Conservation (phyloP, 2,113 vertebrate species). For the Erythrocercus mccallii region DNA sequence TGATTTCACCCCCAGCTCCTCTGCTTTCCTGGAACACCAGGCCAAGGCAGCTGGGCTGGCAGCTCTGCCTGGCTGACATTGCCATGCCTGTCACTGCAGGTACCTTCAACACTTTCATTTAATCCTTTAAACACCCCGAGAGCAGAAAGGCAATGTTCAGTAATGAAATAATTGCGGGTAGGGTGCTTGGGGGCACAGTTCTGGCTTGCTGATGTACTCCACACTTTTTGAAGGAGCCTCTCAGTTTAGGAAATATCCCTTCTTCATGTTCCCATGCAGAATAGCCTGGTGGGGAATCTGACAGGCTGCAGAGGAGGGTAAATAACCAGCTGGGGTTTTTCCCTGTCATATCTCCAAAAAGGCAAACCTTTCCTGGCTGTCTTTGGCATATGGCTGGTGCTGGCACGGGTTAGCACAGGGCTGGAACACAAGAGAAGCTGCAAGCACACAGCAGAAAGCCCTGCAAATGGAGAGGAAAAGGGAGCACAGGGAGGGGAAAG, state of each 20-base stretch:
- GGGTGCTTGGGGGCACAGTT: neutral
- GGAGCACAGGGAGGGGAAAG: neutral
- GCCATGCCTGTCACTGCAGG: slow-evolving; percentile 5
- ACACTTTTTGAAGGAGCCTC: neutral
- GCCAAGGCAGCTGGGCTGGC: slow-evolving; percentile 5
- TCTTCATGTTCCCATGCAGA: fast-evolving
- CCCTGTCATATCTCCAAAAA: neutral
- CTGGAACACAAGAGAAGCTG: neutral
- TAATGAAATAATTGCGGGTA: neutral
- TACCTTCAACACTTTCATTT: neutral
- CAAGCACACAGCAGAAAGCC: neutral
- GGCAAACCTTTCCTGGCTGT: neutral
- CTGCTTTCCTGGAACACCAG: neutral
- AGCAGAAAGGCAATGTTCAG: neutral
- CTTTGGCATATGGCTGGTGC: neutral
- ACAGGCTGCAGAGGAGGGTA: neutral
- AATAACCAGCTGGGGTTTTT: neutral
- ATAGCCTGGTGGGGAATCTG: neutral
- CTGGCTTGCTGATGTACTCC: neutral
- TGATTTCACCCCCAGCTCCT: neutral
- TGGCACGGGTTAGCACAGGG: neutral
- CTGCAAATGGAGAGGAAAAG: neutral
- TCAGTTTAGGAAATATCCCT: neutral
- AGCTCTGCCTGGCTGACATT: neutral
- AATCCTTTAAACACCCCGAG: neutral